phyloP scores from a whole-genome alignment of 2,797 vertebrate species.

The Tiaroga cobitis region DNA sequence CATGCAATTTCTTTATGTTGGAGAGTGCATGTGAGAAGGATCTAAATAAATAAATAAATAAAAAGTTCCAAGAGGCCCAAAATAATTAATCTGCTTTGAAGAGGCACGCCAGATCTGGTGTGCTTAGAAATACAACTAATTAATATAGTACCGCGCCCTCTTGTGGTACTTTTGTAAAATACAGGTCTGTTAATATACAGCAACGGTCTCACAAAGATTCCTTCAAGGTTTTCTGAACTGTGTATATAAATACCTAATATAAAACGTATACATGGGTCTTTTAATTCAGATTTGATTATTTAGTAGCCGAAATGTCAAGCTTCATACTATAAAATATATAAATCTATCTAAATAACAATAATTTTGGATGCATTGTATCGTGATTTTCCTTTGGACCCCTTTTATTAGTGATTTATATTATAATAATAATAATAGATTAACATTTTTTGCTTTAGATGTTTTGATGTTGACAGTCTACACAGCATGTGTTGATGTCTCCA shows the following conservation, averaged over 20 bases:
- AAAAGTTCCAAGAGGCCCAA: not conserved
- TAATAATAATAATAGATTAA: not conserved
- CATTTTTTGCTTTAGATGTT: not conserved
- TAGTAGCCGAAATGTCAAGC: not conserved
- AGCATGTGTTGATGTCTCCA: constrained; percentile 5
- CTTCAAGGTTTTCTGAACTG: not conserved
- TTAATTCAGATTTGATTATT: not conserved
- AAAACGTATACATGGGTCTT: not conserved
- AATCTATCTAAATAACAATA: not conserved
- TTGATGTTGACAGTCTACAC: not conserved
- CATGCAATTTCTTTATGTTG: not conserved
- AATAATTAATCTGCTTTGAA: not conserved
- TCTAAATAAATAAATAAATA: not conserved
- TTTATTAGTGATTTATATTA: not conserved
- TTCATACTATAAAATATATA: not conserved
- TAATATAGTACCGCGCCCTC: constrained; percentile 7
- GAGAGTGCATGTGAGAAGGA: not conserved
- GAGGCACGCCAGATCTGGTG: not conserved
- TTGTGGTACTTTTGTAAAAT: not conserved
- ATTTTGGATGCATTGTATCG: not conserved
- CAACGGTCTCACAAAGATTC: not conserved
- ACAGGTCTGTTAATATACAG: not conserved
- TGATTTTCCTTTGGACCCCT: not conserved
- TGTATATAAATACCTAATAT: not conserved
- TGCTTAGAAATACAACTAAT: not conserved